These are phyloP conservation scores for Hipparchia semele DNA, from an alignment of 2,888 invertebrate species.

Conservation along the genomic window DNA sequence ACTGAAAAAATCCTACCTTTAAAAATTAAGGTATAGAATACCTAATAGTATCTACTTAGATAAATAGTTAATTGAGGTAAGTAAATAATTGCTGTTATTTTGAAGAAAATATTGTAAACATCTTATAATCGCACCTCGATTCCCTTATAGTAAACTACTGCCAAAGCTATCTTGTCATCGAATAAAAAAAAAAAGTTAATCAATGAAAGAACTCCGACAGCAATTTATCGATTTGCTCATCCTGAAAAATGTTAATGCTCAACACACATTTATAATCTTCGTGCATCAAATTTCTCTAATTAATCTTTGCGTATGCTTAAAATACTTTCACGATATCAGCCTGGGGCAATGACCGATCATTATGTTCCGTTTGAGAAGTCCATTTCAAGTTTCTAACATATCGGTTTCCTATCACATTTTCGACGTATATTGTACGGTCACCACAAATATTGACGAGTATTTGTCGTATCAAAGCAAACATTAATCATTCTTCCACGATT, in stretches of 20 bases:
- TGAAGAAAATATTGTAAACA: no score
- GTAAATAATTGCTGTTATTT: no score
- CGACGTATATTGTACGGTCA: conserved; percentile 31
- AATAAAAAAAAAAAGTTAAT: background rate
- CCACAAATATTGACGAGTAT: conserved; percentile 11
- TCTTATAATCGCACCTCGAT: no score
- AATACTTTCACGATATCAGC: conserved; percentile 33
- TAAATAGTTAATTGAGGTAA: no score
- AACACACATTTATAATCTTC: conserved; percentile 5
- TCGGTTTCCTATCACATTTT: conserved; percentile 40
- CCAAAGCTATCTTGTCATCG: no score
- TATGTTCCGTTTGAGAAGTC: conserved; percentile 37
- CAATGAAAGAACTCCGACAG: background rate
- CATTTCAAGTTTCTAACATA: conserved; percentile 40
- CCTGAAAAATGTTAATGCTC: conserved; percentile 6
- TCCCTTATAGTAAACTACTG: no score
- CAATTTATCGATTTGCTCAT: background rate
- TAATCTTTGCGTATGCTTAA: conserved; percentile 20
- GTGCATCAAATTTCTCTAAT: conserved; percentile 25
- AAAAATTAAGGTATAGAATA: no score
- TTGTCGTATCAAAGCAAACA: conserved; percentile 21
- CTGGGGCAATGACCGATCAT: conserved; percentile 42
- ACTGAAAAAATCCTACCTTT: no score
- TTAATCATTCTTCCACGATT: conserved; percentile 24
- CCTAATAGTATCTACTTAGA: no score